Evolutionary conservation across 2,113 vertebrate genomes (phyloP).

Genomic region (Phalacrocorax aristotelis): DNA sequence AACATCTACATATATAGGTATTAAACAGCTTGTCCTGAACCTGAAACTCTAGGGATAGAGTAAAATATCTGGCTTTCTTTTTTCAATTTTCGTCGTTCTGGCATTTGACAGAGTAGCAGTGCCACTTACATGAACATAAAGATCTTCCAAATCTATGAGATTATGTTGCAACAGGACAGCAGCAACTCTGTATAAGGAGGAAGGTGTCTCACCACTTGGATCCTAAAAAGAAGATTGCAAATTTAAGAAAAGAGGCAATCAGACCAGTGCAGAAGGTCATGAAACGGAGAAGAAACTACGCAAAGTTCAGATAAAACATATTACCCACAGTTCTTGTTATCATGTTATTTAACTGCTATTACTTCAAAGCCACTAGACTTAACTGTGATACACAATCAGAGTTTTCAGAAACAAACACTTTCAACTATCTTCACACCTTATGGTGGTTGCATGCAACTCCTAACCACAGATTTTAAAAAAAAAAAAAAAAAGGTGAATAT

Average conservation of each 20-base stretch:
- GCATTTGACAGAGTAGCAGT: not conserved
- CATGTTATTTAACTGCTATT: not conserved
- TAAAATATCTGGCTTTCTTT: not conserved
- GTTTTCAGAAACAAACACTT: not conserved
- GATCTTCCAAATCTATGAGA: conserved; percentile 95
- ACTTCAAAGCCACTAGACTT: not conserved
- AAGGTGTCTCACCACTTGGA: conserved; percentile 94
- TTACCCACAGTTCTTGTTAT: not conserved
- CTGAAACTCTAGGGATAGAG: not conserved
- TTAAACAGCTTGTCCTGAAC: not conserved
- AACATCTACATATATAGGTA: not conserved
- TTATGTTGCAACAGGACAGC: conserved; percentile 94
- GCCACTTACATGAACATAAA: conserved; percentile 95
- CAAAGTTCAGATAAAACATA: not conserved
- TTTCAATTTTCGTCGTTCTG: not conserved
- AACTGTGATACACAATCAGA: not conserved
- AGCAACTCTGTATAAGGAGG: conserved; percentile 94
- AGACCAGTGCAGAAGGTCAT: not conserved
- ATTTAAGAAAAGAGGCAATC: not conserved
- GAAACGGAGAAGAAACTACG: not conserved
- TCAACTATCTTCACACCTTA: not conserved
- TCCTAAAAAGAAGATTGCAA: conserved; percentile 77
- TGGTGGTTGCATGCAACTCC: not conserved
- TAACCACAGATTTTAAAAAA: not conserved
- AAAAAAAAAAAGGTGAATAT: rapidly evolving